Percentiles rank a stretch among this genome's conserved stretches.
phyloP scores from a whole-genome alignment of 2,888 invertebrate genomes.

The Cheilosia scutellata region DNA sequence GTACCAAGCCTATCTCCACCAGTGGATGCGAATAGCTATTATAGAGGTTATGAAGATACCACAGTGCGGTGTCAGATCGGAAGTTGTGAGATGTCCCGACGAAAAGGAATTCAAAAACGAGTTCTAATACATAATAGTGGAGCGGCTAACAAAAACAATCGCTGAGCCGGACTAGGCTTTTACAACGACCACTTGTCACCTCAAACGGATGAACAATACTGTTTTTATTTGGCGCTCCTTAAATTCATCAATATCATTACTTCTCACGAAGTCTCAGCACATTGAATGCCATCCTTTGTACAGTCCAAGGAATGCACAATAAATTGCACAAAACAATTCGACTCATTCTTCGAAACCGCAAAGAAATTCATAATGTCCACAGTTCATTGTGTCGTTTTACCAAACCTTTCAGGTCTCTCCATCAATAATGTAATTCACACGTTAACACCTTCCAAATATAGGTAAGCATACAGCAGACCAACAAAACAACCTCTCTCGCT shows the following conservation, averaged over 20 bases:
- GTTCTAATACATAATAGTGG: too few relatives aligned
- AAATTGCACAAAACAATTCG: constrained; percentile 26
- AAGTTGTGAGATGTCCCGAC: too few relatives aligned
- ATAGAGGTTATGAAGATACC: too few relatives aligned
- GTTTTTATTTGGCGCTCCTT: not conserved
- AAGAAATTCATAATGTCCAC: constrained; percentile 14
- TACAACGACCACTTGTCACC: not conserved
- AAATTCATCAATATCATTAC: not conserved
- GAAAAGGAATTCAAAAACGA: too few relatives aligned
- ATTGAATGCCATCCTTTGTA: constrained; percentile 24
- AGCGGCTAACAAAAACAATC: too few relatives aligned
- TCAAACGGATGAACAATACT: not conserved
- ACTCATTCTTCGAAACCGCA: constrained; percentile 15
- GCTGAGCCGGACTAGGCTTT: not conserved
- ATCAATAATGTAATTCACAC: constrained; percentile 36
- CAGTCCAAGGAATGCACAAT: not conserved
- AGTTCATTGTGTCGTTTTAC: not conserved
- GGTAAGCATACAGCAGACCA: not conserved
- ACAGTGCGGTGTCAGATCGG: too few relatives aligned
- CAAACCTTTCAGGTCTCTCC: not conserved
- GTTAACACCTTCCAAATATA: constrained; percentile 29
- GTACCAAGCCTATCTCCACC: too few relatives aligned
- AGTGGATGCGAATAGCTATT: too few relatives aligned
- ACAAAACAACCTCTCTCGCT: not conserved
- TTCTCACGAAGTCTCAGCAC: not conserved